These are phyloP conservation scores for Digitonthophagus gazella DNA, from an alignment of 2,888 invertebrate species.

Conservation along the genomic window DNA sequence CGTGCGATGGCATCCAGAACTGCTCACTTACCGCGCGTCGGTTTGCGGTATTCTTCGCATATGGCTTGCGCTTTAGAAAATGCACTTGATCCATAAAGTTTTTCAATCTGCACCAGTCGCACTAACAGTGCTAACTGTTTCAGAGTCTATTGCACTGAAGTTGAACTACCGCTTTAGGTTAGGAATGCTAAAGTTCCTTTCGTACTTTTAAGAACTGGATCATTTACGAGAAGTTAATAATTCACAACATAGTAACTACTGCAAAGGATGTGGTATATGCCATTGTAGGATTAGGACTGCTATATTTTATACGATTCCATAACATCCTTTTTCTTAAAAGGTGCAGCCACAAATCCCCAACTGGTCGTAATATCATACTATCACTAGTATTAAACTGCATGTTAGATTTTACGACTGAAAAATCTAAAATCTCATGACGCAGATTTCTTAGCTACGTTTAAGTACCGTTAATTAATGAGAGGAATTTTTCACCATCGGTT, in stretches of 20 bases:
- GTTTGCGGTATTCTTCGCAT: constrained; percentile 16
- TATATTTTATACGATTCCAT: not conserved
- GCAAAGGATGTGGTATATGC: not conserved
- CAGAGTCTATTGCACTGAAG: not conserved
- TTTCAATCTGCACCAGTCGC: not conserved
- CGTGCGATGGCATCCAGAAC: constrained; percentile 16
- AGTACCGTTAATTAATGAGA: not conserved
- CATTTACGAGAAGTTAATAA: not conserved
- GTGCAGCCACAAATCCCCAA: too few relatives aligned
- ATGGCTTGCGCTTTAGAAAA: not conserved
- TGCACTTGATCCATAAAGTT: not conserved
- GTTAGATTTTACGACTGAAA: too few relatives aligned
- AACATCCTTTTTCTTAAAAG: not conserved
- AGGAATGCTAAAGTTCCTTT: not conserved
- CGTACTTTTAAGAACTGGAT: not conserved
- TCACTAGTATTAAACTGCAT: too few relatives aligned
- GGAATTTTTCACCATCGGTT: not conserved
- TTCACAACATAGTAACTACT: not conserved
- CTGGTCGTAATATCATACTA: too few relatives aligned
- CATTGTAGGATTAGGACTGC: too few relatives aligned
- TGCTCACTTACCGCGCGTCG: constrained; percentile 9
- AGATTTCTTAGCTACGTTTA: not conserved
- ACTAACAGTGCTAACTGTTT: not conserved
- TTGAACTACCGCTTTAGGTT: not conserved
- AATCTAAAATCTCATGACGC: too few relatives aligned